A percentile compares a stretch with the other conserved stretches of the same genome.
These are phyloP conservation scores for Vimba vimba DNA, from an alignment of 2,113 vertebrate species.

Conservation along the genomic window DNA sequence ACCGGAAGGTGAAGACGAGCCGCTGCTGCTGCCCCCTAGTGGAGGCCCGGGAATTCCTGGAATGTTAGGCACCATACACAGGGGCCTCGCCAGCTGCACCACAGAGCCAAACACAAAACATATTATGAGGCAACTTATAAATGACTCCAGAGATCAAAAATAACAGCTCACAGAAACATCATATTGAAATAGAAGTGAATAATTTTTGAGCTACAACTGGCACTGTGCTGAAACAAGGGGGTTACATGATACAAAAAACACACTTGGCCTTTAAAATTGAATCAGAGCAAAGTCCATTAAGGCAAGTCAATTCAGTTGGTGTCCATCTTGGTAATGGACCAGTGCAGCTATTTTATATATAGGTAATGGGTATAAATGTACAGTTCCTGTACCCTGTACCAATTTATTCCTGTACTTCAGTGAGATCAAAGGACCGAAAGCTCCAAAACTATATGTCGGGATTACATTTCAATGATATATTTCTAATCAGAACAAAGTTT, in stretches of 20 bases:
- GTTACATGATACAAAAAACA: background rate
- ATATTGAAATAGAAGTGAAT: background rate
- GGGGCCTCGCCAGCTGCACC: slow-evolving; percentile 90
- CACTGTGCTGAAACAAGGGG: background rate
- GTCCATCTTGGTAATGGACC: background rate
- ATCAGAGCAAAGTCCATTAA: background rate
- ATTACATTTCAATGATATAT: background rate
- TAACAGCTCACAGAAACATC: background rate
- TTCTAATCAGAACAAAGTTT: background rate
- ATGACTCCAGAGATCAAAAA: slow-evolving; percentile 2
- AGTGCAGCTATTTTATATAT: too few species aligned
- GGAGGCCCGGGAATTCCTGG: slow-evolving; percentile 96
- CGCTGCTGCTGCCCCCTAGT: slow-evolving; percentile 85
- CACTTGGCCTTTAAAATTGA: background rate
- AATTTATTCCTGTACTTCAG: background rate
- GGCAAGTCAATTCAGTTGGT: background rate
- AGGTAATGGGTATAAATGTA: background rate
- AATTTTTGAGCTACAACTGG: background rate
- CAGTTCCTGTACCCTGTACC: background rate
- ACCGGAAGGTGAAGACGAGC: slow-evolving; percentile 89
- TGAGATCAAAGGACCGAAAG: background rate
- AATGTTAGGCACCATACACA: slow-evolving; percentile 95
- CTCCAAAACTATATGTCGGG: background rate
- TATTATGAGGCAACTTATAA: slow-evolving; percentile 11
- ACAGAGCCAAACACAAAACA: slow-evolving; percentile 42